These are phyloP conservation scores for Drosophila nannoptera DNA, from an alignment of 1,140 invertebrate species.

Conservation along the genomic window DNA sequence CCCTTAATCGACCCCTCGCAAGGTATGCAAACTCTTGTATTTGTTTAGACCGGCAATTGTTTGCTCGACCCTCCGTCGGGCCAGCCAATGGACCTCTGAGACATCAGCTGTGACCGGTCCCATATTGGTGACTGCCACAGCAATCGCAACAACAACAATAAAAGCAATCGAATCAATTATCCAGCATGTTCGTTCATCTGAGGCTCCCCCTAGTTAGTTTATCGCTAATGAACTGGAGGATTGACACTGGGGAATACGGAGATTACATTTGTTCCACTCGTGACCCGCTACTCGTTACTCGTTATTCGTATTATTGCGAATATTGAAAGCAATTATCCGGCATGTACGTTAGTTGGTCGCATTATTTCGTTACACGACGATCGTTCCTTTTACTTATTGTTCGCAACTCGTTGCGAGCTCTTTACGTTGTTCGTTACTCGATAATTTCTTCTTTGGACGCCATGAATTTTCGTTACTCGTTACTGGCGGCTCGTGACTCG, in stretches of 20 bases:
- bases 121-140: too few relatives aligned
- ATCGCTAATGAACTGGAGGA: neutral
- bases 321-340: too few relatives aligned
- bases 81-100: neutral
- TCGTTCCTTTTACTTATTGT: too few relatives aligned
- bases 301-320: too few relatives aligned
- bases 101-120: neutral
- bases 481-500: neutral
- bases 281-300: too few relatives aligned
- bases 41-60: slow-evolving; percentile 3
- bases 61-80: neutral
- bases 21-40: slow-evolving; percentile 5
- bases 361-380: too few relatives aligned
- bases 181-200: neutral
- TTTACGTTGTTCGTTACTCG: too few relatives aligned
- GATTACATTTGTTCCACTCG: neutral
- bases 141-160: neutral
- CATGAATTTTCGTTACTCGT: too few relatives aligned
- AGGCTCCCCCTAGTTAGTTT: neutral
- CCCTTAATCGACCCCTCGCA: neutral
- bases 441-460: too few relatives aligned
- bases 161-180: neutral
- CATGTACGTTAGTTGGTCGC: too few relatives aligned
- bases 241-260: neutral
- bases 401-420: neutral